These are phyloP conservation scores for Saturnia pavonia DNA, from an alignment of 2,888 invertebrate species.

Conservation along the genomic window DNA sequence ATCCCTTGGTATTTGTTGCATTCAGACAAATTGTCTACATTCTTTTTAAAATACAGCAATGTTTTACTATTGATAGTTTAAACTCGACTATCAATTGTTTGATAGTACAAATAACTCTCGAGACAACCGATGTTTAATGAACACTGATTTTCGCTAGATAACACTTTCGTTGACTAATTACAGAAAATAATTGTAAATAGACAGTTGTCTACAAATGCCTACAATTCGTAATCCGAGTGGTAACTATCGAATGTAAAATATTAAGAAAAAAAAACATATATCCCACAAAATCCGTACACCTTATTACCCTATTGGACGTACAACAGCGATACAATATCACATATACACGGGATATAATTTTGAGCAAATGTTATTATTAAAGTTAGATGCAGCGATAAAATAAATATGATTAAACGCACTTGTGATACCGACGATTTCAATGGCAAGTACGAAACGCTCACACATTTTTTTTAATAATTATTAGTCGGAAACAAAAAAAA, in stretches of 20 bases:
- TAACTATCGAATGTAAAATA: slow-evolving; percentile 19
- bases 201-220: background rate
- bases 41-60: no score
- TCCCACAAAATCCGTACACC: slow-evolving; percentile 17
- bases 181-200: background rate
- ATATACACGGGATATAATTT: slow-evolving; percentile 47
- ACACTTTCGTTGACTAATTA: no score
- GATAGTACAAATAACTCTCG: no score
- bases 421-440: slow-evolving; percentile 54
- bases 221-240: slow-evolving; percentile 6
- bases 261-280: background rate
- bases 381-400: slow-evolving; percentile 14
- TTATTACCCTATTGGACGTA: slow-evolving; percentile 23
- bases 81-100: no score
- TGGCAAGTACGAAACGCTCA: slow-evolving; percentile 57
- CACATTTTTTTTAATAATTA: slow-evolving; percentile 29
- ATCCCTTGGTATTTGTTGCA: no score
- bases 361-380: slow-evolving; percentile 53
- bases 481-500: slow-evolving; percentile 45
- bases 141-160: no score
- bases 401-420: slow-evolving; percentile 38
- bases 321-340: slow-evolving; percentile 21
- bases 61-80: no score
- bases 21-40: no score
- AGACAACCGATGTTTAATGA: no score